phyloP scores from a whole-genome alignment of 1,140 invertebrate species.

The Diprion similis region DNA sequence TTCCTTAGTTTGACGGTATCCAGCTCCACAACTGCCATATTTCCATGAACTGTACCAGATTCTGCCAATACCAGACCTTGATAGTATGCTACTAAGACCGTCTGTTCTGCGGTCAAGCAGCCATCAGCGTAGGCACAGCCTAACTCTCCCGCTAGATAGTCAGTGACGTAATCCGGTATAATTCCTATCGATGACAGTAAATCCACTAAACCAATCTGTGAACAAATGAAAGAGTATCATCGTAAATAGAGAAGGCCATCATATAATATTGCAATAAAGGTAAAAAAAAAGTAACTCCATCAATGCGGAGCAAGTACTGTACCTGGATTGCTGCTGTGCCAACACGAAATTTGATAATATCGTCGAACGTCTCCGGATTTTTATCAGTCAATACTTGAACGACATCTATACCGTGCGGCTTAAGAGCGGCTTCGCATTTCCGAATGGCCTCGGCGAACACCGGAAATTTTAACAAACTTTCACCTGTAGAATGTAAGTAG shows the following conservation, averaged over 20 bases:
- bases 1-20: constrained; percentile 61
- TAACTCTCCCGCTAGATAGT: constrained; percentile 72
- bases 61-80: constrained; percentile 68
- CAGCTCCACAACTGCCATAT: constrained; percentile 64
- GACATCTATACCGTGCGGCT: constrained; percentile 65
- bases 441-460: constrained; percentile 70
- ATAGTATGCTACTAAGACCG: constrained; percentile 70
- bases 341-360: constrained; percentile 58
- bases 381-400: constrained; percentile 65
- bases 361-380: constrained; percentile 63
- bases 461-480: constrained; percentile 66
- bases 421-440: constrained; percentile 59
- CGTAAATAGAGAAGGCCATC: not conserved
- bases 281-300: too few relatives aligned
- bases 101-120: constrained; percentile 71
- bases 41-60: constrained; percentile 55
- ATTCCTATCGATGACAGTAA: constrained; percentile 62
- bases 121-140: constrained; percentile 78
- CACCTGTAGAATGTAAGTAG: constrained; percentile 37
- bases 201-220: constrained; percentile 67
- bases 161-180: constrained; percentile 72
- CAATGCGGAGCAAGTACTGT: constrained; percentile 39
- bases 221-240: constrained; percentile 25
- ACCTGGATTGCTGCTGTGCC: constrained; percentile 52
- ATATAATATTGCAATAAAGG: too few relatives aligned